phyloP scores from a whole-genome alignment of 2,113 vertebrate species.

The Catharus fuscescens region DNA sequence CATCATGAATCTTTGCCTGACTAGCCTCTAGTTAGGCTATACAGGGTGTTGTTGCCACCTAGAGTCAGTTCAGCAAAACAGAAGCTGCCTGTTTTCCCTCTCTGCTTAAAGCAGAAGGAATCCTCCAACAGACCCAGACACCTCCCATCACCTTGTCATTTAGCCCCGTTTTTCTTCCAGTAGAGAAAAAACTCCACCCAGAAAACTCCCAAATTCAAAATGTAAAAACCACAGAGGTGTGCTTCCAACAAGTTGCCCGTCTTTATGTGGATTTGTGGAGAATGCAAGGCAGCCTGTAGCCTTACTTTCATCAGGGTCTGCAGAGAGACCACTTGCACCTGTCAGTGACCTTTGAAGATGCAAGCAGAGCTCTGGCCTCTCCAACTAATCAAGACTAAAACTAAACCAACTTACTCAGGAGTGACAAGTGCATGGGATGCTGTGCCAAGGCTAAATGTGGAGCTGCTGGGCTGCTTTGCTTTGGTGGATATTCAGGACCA shows the following conservation, averaged over 20 bases:
- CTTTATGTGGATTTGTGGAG: not conserved
- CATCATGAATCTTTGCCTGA: not conserved
- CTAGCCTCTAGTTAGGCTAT: not conserved
- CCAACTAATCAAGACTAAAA: not conserved
- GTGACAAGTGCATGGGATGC: fast-evolving
- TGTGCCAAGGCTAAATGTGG: not conserved
- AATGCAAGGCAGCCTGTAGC: not conserved
- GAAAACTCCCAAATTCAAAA: not conserved
- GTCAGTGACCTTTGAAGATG: not conserved
- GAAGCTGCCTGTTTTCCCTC: not conserved
- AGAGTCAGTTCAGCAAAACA: conserved; percentile 29
- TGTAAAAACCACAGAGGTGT: fast-evolving
- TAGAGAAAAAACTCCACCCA: not conserved
- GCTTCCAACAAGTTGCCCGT: not conserved
- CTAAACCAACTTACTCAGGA: not conserved
- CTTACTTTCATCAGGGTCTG: not conserved
- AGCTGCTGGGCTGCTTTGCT: not conserved
- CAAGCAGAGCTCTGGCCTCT: not conserved
- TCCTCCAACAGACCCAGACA: not conserved
- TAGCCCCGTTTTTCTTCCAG: not conserved
- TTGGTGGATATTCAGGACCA: not conserved
- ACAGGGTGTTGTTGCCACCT: conserved; percentile 70
- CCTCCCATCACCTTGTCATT: not conserved
- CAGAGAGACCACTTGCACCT: not conserved
- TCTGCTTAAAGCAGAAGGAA: not conserved